Conservation (phyloP, 2,888 invertebrate species). For the Acanthosepion esculentum region DNA sequence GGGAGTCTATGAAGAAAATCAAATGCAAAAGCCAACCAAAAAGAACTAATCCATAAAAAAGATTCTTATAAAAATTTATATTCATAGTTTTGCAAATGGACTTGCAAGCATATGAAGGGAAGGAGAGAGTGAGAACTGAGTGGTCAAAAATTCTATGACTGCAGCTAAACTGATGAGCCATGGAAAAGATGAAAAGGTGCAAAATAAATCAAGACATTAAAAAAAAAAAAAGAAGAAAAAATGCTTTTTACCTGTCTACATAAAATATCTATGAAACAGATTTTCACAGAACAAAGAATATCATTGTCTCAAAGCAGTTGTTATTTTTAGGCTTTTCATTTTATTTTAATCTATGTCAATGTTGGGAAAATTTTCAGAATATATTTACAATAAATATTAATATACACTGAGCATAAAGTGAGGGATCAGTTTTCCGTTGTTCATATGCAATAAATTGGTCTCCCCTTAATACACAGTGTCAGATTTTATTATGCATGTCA, state of each 20-base stretch:
- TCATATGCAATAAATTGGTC: too few species aligned
- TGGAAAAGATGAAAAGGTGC: not conserved
- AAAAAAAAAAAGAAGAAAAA: too few species aligned
- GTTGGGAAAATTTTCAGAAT: too few species aligned
- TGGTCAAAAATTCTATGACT: not conserved
- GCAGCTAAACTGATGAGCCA: not conserved
- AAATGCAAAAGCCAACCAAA: not conserved
- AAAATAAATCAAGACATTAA: too few species aligned
- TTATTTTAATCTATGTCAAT: not conserved
- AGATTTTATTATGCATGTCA: too few species aligned
- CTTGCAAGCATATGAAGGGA: not conserved
- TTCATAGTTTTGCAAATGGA: not conserved
- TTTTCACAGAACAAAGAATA: not conserved
- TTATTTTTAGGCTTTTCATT: not conserved
- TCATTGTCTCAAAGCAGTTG: not conserved
- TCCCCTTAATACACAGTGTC: too few species aligned
- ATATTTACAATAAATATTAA: too few species aligned
- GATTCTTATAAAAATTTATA: not conserved
- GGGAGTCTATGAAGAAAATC: not conserved
- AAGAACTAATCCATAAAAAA: not conserved
- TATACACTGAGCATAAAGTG: too few species aligned
- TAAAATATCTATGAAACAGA: not conserved
- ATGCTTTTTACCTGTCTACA: too few species aligned
- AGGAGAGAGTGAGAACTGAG: not conserved
- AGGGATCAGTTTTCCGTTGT: too few species aligned